Evolutionary conservation across 1,140 invertebrate species (phyloP), one percentile per base, ranked within the genome.

Genomic region (Agrilus planipennis): DNA sequence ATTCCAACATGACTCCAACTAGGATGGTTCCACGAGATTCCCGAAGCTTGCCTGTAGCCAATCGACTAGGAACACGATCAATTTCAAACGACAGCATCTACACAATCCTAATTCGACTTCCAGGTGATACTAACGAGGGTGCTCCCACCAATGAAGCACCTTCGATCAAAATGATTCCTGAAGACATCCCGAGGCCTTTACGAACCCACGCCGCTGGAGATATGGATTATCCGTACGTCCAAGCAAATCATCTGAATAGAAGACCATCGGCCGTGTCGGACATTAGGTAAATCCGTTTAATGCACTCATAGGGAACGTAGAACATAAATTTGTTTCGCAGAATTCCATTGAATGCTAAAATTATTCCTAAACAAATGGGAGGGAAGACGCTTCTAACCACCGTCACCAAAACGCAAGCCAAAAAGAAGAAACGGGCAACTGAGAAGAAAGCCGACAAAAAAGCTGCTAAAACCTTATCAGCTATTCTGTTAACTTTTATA

Each of bases 391-490:
- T 70, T n/a, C 63, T 76, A 12, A 63, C 72, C 14, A 67, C 70
- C 18, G 66, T 70, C 21, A 67, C 65, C 42, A 77, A 77, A 36
- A 63, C 66, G 35, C 70, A 67, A 34, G 71, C 66, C 23, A 84
- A 84, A 53, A 85, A 85, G 62, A 89, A 90, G 61, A 89, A 90
- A 63, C 90, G 90, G 58, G 82, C 83, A 1, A 87, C 92, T 56
- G 93, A 98, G 64, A 89, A 94, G 58, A 93, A 93, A 53, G 89
- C 93, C 49, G 95, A 99, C 50, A 84, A 88, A 44, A 99, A 99
- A 70, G 96, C 96, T 5, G 96, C 96, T 1, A 99, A 98, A 64
- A 99, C 94, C 0, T 64, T 99, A 28, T 94, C 86, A 4, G 95
- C 95, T 42, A 99, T 99, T 49, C 68, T 99, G 43, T 64, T 96